These are phyloP conservation scores for Dugesia japonica DNA, from an alignment of 2,888 invertebrate species.

Conservation along the genomic window DNA sequence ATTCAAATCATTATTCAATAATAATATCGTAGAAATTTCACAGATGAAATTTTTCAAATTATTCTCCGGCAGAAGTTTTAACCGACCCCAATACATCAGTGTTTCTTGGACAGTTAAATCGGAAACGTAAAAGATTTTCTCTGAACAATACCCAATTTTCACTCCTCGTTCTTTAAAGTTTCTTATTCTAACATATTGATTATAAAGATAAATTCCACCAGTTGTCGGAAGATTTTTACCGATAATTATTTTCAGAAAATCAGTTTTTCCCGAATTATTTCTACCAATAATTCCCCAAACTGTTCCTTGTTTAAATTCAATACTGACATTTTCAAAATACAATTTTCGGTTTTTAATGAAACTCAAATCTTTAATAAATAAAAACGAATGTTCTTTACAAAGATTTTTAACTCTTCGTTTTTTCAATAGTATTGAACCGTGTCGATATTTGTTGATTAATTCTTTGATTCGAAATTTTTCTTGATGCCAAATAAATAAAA, in stretches of 20 bases:
- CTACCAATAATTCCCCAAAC: neutral
- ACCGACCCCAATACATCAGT: neutral
- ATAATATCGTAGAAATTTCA: neutral
- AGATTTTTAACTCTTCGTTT: neutral
- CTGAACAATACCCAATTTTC: neutral
- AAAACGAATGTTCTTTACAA: neutral
- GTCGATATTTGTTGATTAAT: neutral
- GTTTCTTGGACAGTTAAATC: neutral
- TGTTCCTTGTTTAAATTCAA: conserved; percentile 5
- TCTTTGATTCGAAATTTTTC: neutral
- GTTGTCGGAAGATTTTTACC: neutral
- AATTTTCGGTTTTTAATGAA: neutral
- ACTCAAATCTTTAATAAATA: neutral
- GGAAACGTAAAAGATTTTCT: neutral
- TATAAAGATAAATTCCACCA: conserved; percentile 10
- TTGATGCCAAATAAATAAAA: neutral
- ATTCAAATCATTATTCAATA: neutral
- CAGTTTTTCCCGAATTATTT: neutral
- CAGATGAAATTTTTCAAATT: neutral
- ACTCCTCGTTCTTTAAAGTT: neutral
- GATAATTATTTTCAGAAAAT: neutral
- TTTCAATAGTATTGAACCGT: neutral
- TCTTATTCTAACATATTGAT: neutral
- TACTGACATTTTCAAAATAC: neutral
- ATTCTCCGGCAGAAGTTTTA: neutral